Evolutionary conservation across 2,113 vertebrate genomes (phyloP), one percentile per base, ranked within the genome.

Genomic region (Melanotaenia duboulayi): DNA sequence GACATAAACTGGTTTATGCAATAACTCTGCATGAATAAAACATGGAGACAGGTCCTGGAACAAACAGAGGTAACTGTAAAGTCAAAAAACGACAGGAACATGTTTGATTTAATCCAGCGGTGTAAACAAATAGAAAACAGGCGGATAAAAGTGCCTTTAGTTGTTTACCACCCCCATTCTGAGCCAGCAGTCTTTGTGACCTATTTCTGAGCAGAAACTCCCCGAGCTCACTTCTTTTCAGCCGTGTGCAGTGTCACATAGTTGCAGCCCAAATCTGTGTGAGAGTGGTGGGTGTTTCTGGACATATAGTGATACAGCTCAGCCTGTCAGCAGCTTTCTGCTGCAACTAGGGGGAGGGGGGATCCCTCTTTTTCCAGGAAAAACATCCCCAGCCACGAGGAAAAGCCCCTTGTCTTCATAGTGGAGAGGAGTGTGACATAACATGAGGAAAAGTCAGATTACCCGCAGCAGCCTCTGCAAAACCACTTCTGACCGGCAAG

Each of bases 381-480:
- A 51, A 40, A 32, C 46, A 22, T 0, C 0, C 61, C 76, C 51
- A 7, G 61, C 39, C 11, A 8, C 17, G 0, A 73, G 44, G 19
- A 37, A 16, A 37, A 71, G 14, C 50, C 77, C 71, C 59, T 60
- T 11, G 1, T 12, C 65, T 17, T 71, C 77, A 56, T 24, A 40
- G 28, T 7, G 0, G 1, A 16, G 40, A 50, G 42, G 17, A 51
- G 40, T 14, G 46, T 88, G 88, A 90, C 60, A 78, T 68, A 79
- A 84, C 7, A 62, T 39, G 44, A 72, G 69, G 71, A 71, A 84
- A 85, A 91, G 83, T 91, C 90, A 73, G 70, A 57, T 71, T 65
- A 75, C 56, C 80, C 70, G 76, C 88, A 85, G 85, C 87, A 82
- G 82, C 82, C 84, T 77, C 82, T 85, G 80, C 73, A 84, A 76